Evolutionary conservation across 2,797 vertebrate genomes (phyloP).

Genomic region (Manis crassicaudata): DNA sequence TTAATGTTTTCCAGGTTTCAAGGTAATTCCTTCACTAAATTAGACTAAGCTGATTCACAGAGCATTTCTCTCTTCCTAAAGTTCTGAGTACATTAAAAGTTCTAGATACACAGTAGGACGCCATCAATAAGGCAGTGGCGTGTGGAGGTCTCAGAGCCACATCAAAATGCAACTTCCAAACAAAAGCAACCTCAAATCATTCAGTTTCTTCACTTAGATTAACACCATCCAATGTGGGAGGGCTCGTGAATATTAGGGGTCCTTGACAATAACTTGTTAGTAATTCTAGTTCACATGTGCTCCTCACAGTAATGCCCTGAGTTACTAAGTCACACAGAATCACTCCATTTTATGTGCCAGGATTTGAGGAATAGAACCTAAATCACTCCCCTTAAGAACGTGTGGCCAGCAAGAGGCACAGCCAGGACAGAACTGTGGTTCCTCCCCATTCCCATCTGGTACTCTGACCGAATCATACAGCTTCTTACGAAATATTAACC

Average conservation of each 20-base stretch:
- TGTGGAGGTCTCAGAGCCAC: not conserved
- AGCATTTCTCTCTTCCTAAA: not conserved
- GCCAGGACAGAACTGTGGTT: not conserved
- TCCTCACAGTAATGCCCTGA: not conserved
- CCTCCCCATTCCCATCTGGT: accelerated
- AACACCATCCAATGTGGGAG: not conserved
- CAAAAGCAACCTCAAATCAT: not conserved
- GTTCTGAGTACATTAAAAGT: not conserved
- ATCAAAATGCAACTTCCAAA: not conserved
- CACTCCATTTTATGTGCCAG: not conserved
- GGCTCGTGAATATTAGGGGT: not conserved
- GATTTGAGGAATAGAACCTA: not conserved
- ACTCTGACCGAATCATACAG: accelerated
- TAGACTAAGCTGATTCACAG: not conserved
- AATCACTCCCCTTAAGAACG: not conserved
- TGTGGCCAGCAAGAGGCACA: not conserved
- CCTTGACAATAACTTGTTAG: not conserved
- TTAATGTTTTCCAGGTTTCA: not conserved
- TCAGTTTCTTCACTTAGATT: not conserved
- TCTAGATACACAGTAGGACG: not conserved
- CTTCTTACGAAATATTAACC: not conserved
- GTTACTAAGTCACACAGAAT: not conserved
- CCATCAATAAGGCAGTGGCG: not conserved
- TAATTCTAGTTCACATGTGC: not conserved
- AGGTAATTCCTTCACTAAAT: not conserved